These are phyloP conservation scores for Andrena camellia DNA, from an alignment of 2,888 invertebrate species.

Conservation along the genomic window DNA sequence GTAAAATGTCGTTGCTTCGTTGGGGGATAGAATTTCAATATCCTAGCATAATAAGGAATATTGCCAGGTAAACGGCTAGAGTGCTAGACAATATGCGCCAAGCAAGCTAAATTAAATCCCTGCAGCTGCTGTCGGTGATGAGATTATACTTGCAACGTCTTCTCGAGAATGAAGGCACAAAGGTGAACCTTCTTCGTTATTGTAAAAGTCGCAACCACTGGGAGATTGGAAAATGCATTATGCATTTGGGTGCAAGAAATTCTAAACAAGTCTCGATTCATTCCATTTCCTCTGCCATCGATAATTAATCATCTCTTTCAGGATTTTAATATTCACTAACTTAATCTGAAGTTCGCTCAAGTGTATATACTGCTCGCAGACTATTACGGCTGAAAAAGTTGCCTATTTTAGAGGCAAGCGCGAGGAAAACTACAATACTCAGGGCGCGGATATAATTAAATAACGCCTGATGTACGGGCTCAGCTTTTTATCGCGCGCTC, in stretches of 20 bases:
- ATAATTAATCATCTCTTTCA: conserved; percentile 23
- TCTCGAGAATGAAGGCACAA: conserved; percentile 5
- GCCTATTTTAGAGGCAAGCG: not conserved
- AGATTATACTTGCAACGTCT: conserved; percentile 15
- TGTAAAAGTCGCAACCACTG: conserved; percentile 28
- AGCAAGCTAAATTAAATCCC: conserved; percentile 15
- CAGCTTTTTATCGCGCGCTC: not conserved
- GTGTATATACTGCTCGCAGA: too few relatives aligned
- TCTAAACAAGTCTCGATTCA: conserved; percentile 4
- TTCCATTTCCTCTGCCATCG: conserved; percentile 14
- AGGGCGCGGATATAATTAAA: conserved; percentile 14
- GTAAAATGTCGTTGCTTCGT: not conserved
- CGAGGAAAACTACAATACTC: not conserved
- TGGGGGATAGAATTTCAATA: not conserved
- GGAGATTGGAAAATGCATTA: conserved; percentile 47
- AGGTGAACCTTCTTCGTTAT: conserved; percentile 13
- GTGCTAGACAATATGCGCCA: not conserved
- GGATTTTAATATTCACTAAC: not conserved
- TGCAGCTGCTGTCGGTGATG: conserved; percentile 17
- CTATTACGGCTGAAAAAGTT: not conserved
- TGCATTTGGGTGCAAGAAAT: conserved; percentile 13
- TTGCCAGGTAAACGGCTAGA: not conserved
- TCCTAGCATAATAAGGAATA: not conserved
- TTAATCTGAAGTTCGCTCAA: not conserved
- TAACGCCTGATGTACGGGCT: not conserved